These are phyloP conservation scores for Nothoprocta pentlandii DNA, from an alignment of 2,113 vertebrate genomes.

Conservation along the genomic window DNA sequence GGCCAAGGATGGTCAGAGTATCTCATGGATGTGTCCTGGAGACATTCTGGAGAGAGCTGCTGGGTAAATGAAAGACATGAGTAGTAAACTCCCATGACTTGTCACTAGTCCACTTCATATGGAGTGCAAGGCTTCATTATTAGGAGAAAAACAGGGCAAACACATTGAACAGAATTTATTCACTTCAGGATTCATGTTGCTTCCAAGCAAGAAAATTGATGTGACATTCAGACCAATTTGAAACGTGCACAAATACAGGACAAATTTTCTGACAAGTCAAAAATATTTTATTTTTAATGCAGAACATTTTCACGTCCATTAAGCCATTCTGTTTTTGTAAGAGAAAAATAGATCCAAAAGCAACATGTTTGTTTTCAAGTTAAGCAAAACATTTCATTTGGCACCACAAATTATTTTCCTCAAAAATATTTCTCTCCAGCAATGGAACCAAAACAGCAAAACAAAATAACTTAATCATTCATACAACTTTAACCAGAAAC, in stretches of 20 bases:
- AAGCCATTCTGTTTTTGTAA: not conserved
- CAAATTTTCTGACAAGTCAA: not conserved
- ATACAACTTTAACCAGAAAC: not conserved
- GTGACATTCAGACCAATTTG: not conserved
- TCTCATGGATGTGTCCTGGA: not conserved
- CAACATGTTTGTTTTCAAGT: not conserved
- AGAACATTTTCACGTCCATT: not conserved
- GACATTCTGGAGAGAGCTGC: not conserved
- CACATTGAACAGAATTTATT: not conserved
- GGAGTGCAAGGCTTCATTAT: not conserved
- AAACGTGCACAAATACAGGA: not conserved
- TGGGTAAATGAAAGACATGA: rapidly evolving
- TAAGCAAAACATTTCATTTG: not conserved
- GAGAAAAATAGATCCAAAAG: not conserved
- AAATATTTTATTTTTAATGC: not conserved
- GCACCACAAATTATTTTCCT: not conserved
- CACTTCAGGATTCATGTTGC: not conserved
- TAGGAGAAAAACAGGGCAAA: not conserved
- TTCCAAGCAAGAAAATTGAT: not conserved
- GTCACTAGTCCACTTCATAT: not conserved
- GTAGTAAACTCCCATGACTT: not conserved
- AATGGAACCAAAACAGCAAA: not conserved
- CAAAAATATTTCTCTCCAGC: not conserved
- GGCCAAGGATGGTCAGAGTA: not conserved
- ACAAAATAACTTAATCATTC: not conserved